Percentiles rank a stretch among this genome's conserved stretches.
These are phyloP conservation scores for Lytechinus variegatus DNA, from an alignment of 35 echinoderm and acorn worm genomes.

Conservation along the genomic window DNA sequence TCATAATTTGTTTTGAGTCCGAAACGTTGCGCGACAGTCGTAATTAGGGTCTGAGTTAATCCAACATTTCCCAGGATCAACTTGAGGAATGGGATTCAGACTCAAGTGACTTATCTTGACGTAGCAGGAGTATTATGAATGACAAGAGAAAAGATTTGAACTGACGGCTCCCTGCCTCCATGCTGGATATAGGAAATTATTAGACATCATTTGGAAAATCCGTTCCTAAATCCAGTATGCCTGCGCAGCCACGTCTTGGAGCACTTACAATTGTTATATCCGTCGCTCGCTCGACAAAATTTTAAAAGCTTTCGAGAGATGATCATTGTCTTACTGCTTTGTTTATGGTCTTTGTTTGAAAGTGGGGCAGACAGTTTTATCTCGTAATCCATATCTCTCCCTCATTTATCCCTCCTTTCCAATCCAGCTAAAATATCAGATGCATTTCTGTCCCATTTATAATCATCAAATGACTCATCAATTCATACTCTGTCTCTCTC, in stretches of 20 bases:
- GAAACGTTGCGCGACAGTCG: background rate
- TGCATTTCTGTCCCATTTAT: background rate
- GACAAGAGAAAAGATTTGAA: background rate
- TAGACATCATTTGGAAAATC: background rate
- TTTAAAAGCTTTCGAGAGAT: background rate
- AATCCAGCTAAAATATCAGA: background rate
- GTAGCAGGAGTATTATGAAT: background rate
- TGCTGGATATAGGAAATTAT: background rate
- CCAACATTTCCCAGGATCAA: background rate
- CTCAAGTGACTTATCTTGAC: background rate
- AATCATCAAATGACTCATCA: background rate
- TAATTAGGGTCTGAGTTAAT: background rate
- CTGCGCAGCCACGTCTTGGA: background rate
- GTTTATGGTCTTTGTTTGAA: background rate
- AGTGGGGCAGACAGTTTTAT: background rate
- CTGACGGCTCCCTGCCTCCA: conserved; percentile 2
- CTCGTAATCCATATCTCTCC: background rate
- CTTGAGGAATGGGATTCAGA: background rate
- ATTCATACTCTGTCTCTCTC: background rate
- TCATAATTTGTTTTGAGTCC: conserved; percentile 6
- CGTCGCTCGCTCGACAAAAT: background rate
- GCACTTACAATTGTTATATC: background rate
- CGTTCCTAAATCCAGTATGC: conserved; percentile 1
- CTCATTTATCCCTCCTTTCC: background rate
- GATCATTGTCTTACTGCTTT: background rate